Base-by-base conservation (phyloP, 2,888 invertebrate species). In the Venustoraphidia nigricollis region DNA sequence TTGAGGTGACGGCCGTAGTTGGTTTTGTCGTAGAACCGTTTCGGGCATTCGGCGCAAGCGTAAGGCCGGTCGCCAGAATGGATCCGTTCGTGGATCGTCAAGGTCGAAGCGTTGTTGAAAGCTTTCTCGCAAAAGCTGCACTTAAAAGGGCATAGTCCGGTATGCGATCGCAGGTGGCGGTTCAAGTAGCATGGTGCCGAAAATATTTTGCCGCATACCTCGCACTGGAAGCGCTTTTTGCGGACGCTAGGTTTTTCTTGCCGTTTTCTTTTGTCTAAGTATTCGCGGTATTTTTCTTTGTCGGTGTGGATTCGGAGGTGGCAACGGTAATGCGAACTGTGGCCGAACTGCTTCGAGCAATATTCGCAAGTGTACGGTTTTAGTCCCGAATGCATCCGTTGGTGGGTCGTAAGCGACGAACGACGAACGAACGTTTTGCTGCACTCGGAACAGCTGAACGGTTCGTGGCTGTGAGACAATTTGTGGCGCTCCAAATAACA, bases 101-200 rank as follows among this genome's bases (percentile, higher is more conserved):
- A 55, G 2, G 58, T 54, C 45, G 57, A 56, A 48, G 56, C 56
- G 3, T 56, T 58, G 41, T 54, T 56, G 27, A 57, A 58, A 1
- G 53, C 38, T 34, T 57, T 58, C 8, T 53, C 54, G 42, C 58
- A 58, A n/a, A 52, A 44, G 1, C 59, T 51, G 46, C 65, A 65
- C 17, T 49, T 51, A 45, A 60, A 61, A 0, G 63, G 63, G 44
- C 61, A 60, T 27, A 61, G 55, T 10, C 62, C 61, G 3, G 58
- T 54, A 50, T 66, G 66, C 37, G 60, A 58, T 8, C 63, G 59
- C 27, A 61, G 57, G 46, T 66, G 66, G 2, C 62, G 59, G 43
- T 56, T 56, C 48, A 58, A 48, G 47, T 57, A 57, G 9, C 57
- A 54, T 1, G 54, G 45, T 2, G 56, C 55, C 36, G 54, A 47